Evolutionary conservation across 2,888 invertebrate species (phyloP).

Genomic region (Sclerodermus sp.): DNA sequence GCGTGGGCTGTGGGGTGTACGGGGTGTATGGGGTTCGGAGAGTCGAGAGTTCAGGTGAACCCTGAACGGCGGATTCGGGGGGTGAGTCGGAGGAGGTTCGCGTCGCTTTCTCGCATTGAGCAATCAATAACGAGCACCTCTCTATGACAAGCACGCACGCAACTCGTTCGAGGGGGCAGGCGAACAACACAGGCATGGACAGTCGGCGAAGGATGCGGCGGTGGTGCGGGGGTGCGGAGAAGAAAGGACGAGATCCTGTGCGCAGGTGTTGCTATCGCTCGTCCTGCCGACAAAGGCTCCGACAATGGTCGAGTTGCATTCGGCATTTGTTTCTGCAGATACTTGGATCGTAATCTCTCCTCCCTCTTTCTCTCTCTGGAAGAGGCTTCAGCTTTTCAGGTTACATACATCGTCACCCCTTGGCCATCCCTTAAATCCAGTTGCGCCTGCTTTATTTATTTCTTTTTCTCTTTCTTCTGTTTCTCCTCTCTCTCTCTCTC

Average conservation of each 20-base stretch:
- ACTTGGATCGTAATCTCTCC: constrained; percentile 50
- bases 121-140: constrained; percentile 45
- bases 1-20: no score
- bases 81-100: constrained; percentile 31
- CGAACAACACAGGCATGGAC: no score
- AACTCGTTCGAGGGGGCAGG: constrained; percentile 8
- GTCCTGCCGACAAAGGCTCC: constrained; percentile 49
- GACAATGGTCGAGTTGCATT: constrained; percentile 47
- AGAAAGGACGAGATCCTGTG: constrained; percentile 20
- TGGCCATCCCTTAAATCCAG: no score
- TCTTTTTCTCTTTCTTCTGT: no score
- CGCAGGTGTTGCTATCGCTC: constrained; percentile 47
- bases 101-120: constrained; percentile 43
- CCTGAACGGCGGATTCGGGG: constrained; percentile 28
- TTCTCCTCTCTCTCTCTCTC: no score
- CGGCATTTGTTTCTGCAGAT: constrained; percentile 54
- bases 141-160: constrained; percentile 43
- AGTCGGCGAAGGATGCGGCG: background rate
- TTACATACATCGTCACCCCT: no score
- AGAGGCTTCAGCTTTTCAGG: no score
- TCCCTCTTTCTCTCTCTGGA: no score
- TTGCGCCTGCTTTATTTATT: no score
- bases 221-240: constrained; percentile 11
- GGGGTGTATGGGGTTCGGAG: no score
- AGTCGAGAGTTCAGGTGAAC: no score